Conservation (phyloP, 2,888 invertebrate genomes). For the Aphidoletes aphidimyza region DNA sequence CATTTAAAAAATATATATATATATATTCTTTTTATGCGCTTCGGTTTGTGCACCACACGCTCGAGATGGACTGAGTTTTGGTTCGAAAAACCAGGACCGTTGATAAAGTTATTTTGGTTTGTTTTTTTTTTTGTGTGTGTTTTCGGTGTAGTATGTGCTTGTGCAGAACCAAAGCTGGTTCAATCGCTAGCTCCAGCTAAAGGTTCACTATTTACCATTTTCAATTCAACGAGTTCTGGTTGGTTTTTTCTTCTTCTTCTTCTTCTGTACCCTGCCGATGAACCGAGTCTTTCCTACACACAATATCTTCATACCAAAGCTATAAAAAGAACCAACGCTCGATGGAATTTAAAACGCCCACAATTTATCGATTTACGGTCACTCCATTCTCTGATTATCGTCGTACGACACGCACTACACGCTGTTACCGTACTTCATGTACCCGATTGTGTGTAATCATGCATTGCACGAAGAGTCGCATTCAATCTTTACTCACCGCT, state of each 20-base stretch:
- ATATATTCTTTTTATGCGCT: background rate
- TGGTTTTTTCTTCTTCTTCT: background rate
- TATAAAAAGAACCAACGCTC: background rate
- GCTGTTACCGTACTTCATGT: background rate
- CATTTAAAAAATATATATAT: too few species aligned
- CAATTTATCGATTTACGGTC: slow-evolving; percentile 49
- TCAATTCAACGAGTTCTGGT: background rate
- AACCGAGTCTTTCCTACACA: background rate
- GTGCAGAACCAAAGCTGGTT: background rate
- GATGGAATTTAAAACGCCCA: slow-evolving; percentile 49
- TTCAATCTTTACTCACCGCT: background rate
- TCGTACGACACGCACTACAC: slow-evolving; percentile 25
- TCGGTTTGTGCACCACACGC: background rate
- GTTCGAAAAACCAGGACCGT: slow-evolving; percentile 13
- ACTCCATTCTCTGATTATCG: slow-evolving; percentile 30
- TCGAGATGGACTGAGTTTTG: background rate
- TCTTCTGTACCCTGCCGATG: background rate
- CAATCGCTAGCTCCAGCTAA: too few species aligned
- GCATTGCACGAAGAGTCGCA: background rate
- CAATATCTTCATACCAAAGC: slow-evolving; percentile 10
- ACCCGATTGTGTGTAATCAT: background rate
- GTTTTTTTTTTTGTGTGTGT: background rate
- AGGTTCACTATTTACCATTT: slow-evolving; percentile 22
- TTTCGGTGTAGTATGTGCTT: background rate
- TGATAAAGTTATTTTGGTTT: slow-evolving; percentile 10